These are phyloP conservation scores for Haliaeetus leucogaster DNA, from an alignment of 2,113 vertebrate species.

Conservation along the genomic window DNA sequence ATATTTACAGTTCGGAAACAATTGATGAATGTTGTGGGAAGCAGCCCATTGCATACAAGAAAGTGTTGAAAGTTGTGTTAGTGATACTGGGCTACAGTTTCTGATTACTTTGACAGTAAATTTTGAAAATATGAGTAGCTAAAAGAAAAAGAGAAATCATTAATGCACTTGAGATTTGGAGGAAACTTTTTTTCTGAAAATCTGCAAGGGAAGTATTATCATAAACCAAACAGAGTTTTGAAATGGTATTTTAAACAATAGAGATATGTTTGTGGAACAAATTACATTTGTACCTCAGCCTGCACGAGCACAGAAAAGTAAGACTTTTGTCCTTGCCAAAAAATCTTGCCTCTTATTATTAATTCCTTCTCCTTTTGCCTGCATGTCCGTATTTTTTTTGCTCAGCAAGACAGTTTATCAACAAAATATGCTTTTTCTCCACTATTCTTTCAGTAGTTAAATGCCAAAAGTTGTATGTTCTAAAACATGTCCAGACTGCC, in stretches of 20 bases:
- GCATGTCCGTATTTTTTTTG: neutral
- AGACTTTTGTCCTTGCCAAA: neutral
- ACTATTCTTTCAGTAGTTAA: neutral
- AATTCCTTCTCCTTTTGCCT: neutral
- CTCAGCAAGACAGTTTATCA: neutral
- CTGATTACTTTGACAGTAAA: neutral
- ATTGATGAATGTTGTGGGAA: neutral
- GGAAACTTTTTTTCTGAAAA: neutral
- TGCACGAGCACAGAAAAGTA: neutral
- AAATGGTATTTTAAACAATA: neutral
- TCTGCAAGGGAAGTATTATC: neutral
- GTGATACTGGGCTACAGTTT: neutral
- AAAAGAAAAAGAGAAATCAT: neutral
- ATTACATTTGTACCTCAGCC: neutral
- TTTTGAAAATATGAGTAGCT: neutral
- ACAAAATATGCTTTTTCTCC: neutral
- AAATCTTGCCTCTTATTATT: neutral
- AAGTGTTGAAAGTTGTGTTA: neutral
- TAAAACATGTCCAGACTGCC: neutral
- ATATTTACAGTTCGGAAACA: neutral
- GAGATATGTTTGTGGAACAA: neutral
- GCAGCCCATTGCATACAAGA: neutral
- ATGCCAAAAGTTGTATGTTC: neutral
- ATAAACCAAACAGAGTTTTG: neutral
- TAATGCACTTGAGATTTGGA: neutral